Conservation (phyloP, 2,113 vertebrate species). For the Montifringilla adamsi region DNA sequence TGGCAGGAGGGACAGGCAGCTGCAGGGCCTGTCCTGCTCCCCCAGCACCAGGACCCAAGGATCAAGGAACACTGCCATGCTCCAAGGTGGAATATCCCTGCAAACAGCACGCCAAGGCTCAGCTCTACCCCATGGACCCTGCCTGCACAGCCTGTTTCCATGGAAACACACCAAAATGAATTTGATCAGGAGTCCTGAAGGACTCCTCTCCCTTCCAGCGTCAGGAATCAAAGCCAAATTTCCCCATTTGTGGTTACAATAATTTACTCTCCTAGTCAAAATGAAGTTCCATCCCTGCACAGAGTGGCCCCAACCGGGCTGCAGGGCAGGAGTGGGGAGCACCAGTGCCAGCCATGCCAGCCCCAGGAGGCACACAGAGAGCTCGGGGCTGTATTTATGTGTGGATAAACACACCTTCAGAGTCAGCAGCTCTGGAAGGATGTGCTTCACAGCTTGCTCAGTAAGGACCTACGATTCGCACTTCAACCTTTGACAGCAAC, state of each 20-base stretch:
- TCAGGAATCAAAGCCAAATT: neutral
- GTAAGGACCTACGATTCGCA: neutral
- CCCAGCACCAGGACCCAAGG: neutral
- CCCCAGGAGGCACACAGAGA: neutral
- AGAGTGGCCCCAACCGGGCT: neutral
- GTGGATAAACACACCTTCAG: neutral
- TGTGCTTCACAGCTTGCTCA: neutral
- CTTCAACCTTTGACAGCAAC: neutral
- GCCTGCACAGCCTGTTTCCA: neutral
- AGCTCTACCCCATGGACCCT: neutral
- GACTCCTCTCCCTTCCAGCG: neutral
- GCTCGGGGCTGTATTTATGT: neutral
- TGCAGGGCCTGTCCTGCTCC: neutral
- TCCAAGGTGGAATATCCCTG: neutral
- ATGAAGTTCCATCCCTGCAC: neutral
- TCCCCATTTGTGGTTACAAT: neutral
- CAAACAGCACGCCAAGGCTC: fast-evolving
- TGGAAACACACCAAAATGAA: neutral
- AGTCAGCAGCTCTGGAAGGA: neutral
- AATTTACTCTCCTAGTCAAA: neutral
- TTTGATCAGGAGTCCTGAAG: neutral
- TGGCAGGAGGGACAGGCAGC: neutral
- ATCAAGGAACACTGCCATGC: neutral
- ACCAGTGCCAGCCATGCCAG: neutral
- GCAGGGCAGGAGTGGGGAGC: neutral